These are phyloP conservation scores for Syngnathus rostellatus DNA, from an alignment of 2,797 vertebrate species.

Conservation along the genomic window DNA sequence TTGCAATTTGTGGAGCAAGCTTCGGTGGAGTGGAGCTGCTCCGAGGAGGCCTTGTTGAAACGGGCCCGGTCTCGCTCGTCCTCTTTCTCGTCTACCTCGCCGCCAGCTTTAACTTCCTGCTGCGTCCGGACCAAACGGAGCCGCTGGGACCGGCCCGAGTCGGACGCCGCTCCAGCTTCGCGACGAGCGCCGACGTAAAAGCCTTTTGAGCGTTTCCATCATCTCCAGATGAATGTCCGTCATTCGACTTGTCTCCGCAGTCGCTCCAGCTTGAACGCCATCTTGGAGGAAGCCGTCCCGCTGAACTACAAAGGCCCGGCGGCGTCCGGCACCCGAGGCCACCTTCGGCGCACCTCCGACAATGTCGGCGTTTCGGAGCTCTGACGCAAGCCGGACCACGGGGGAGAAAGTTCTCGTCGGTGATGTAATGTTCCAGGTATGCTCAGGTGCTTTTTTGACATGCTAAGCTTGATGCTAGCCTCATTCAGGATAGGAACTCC, in stretches of 20 bases:
- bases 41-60: conserved; percentile 78
- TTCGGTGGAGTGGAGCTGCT: conserved; percentile 75
- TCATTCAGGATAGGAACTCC: neutral
- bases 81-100: conserved; percentile 61
- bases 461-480: neutral
- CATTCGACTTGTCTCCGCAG: conserved; percentile 48
- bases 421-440: neutral
- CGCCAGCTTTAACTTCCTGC: conserved; percentile 74
- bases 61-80: conserved; percentile 71
- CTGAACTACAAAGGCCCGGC: conserved; percentile 84
- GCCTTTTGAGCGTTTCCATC: neutral
- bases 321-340: conserved; percentile 63
- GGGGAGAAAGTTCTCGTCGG: neutral
- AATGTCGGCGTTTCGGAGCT: neutral
- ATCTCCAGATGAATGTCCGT: neutral
- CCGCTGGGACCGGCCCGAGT: conserved; percentile 78
- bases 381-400: neutral
- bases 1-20: conserved; percentile 91
- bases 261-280: conserved; percentile 89
- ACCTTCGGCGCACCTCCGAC: neutral
- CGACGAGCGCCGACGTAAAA: neutral
- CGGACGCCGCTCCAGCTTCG: conserved; percentile 57
- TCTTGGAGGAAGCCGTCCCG: conserved; percentile 83
- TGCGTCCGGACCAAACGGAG: conserved; percentile 82
- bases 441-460: neutral